A percentile compares a stretch with the other conserved stretches of the same genome.
Conservation (phyloP, 2,113 vertebrate species). For the Anolis sagrei region DNA sequence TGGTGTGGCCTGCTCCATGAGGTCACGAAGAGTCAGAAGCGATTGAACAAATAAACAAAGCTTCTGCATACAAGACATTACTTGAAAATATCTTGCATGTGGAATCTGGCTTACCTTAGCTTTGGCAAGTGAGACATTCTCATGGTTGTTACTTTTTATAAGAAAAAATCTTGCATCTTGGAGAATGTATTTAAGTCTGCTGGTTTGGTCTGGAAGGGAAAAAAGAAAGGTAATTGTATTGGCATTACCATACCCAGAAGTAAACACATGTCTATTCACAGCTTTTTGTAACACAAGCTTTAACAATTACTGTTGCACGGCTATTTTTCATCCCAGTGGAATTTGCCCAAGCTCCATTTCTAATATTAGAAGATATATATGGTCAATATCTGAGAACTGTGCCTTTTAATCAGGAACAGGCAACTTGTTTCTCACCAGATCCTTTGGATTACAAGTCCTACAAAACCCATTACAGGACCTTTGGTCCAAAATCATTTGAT, state of each 20-base stretch:
- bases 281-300: background rate
- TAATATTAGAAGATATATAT: background rate
- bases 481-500: background rate
- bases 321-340: background rate
- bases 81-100: background rate
- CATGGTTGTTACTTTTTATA: constrained; percentile 99
- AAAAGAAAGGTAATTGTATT: background rate
- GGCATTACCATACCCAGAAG: background rate
- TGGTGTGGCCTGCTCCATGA: too few species aligned
- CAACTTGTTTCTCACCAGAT: constrained; percentile 35
- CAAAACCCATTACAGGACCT: background rate
- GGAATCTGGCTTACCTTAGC: constrained; percentile 85
- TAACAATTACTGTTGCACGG: background rate
- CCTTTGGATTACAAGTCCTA: background rate
- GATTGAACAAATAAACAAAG: too few species aligned
- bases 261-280: background rate
- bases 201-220: constrained; percentile 88
- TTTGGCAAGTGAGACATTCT: constrained; percentile 97
- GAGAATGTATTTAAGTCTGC: constrained; percentile 93
- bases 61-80: background rate
- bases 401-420: constrained; percentile 27
- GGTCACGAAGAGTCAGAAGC: too few species aligned
- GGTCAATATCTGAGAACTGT: background rate
- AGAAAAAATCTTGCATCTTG: constrained; percentile 96
- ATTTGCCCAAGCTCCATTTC: background rate